These are phyloP conservation scores for Chaetophractus vellerosus DNA, from an alignment of 2,797 vertebrate genomes.

Conservation along the genomic window DNA sequence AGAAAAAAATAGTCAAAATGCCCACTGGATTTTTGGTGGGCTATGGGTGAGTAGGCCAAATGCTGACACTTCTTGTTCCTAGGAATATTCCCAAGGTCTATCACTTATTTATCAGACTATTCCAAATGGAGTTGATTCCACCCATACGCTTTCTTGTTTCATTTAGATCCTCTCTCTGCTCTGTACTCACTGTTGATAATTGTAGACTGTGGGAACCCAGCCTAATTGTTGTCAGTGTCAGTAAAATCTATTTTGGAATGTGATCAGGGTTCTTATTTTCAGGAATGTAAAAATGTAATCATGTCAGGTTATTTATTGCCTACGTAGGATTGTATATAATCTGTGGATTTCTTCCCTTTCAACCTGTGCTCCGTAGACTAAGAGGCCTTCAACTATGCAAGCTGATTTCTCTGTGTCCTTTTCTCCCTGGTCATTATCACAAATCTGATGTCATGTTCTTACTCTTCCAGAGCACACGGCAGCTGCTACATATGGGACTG, in stretches of 20 bases:
- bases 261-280: neutral
- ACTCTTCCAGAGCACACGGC: neutral
- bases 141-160: too few relatives aligned
- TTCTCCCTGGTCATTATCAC: too few relatives aligned
- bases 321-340: neutral
- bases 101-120: too few relatives aligned
- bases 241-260: neutral
- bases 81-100: too few relatives aligned
- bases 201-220: too few relatives aligned
- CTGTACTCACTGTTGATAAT: too few relatives aligned
- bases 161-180: too few relatives aligned
- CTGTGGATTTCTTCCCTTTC: too few relatives aligned
- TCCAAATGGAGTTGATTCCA: too few relatives aligned
- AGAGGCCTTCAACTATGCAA: neutral
- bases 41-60: neutral
- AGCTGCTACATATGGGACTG: fast-evolving
- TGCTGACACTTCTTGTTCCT: too few relatives aligned
- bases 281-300: neutral
- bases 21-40: neutral
- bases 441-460: neutral
- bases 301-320: neutral
- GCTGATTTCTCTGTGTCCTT: too few relatives aligned
- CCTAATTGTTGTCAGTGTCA: neutral
- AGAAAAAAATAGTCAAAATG: neutral
- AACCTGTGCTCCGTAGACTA: neutral